phyloP scores from a whole-genome alignment of 2,113 vertebrate species.

The Struthidea cinerea region DNA sequence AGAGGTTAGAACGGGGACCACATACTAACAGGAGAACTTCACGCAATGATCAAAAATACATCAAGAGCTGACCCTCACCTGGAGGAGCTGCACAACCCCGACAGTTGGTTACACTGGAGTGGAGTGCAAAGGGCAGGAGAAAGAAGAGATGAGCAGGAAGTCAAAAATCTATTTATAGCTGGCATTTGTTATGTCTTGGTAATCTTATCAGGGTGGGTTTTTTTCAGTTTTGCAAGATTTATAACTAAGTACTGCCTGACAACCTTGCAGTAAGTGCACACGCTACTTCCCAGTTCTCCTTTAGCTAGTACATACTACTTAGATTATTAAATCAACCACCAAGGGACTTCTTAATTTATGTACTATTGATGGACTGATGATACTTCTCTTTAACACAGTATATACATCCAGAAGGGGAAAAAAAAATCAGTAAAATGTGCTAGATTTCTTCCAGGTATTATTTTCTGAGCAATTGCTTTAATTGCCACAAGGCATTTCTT shows the following conservation, averaged over 20 bases:
- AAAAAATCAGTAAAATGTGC: neutral
- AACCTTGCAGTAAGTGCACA: neutral
- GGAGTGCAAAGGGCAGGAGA: neutral
- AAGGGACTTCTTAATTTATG: neutral
- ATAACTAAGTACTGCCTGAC: neutral
- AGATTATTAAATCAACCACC: neutral
- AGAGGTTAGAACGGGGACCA: slow-evolving; percentile 73
- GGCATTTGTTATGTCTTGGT: neutral
- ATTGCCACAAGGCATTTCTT: neutral
- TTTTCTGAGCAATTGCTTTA: neutral
- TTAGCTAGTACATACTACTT: neutral
- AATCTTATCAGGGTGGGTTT: neutral
- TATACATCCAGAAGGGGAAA: neutral
- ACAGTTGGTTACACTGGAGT: neutral
- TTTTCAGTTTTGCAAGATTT: neutral
- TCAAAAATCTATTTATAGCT: slow-evolving; percentile 24
- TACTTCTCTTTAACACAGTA: neutral
- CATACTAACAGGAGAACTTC: slow-evolving; percentile 68
- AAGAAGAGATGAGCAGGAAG: slow-evolving; percentile 7
- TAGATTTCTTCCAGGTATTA: neutral
- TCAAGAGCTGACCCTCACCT: slow-evolving; percentile 48
- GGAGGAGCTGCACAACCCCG: neutral
- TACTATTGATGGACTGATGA: neutral
- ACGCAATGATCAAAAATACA: slow-evolving; percentile 31
- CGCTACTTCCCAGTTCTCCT: neutral